Conservation (phyloP, 2,113 vertebrate species). For the Ictidomys tridecemlineatus region DNA sequence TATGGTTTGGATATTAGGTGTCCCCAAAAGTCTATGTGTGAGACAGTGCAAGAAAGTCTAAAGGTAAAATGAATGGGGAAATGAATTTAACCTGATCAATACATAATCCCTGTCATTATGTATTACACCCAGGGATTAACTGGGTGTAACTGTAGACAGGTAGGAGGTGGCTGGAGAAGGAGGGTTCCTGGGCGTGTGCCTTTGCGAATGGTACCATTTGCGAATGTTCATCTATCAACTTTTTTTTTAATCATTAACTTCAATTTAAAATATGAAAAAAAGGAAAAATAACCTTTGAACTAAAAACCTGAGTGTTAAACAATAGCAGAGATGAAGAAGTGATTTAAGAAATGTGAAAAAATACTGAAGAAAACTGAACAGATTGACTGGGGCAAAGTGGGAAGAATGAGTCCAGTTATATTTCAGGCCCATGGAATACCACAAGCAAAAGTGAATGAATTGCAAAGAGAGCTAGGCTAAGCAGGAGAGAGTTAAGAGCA, state of each 20-base stretch:
- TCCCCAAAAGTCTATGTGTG: no score
- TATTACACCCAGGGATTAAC: no score
- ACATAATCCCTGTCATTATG: no score
- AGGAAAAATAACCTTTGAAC: not conserved
- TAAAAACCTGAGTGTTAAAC: not conserved
- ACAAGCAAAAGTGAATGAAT: not conserved
- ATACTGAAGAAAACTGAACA: not conserved
- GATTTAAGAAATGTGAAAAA: not conserved
- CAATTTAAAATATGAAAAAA: not conserved
- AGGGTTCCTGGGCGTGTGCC: no score
- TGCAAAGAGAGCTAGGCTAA: not conserved
- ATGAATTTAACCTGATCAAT: no score
- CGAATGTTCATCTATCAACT: not conserved
- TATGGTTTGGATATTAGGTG: no score
- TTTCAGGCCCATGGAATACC: not conserved
- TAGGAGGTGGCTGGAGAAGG: no score
- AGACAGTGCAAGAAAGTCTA: no score
- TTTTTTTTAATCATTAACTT: not conserved
- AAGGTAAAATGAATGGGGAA: no score
- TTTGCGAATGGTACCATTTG: no score
- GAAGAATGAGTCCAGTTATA: not conserved
- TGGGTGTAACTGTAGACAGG: no score
- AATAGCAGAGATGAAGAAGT: not conserved
- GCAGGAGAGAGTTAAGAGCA: not conserved
- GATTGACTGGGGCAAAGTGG: not conserved